Conservation (phyloP, 92 coral and sea anemone species). For the Porites divaricata region DNA sequence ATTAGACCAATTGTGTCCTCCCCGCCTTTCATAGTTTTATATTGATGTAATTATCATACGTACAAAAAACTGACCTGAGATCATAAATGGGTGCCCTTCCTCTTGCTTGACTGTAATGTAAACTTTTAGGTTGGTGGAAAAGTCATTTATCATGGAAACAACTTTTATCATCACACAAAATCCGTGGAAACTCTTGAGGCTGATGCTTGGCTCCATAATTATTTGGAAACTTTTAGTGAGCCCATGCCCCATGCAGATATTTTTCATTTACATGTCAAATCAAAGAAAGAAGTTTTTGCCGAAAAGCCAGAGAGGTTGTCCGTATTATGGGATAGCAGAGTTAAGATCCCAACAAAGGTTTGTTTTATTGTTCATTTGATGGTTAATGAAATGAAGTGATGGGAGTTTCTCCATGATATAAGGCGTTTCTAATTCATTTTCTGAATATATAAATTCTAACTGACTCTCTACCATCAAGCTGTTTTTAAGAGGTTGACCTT, state of each 20-base stretch:
- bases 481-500: too few species aligned
- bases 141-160: slow-evolving; percentile 18
- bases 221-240: not conserved
- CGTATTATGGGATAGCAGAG: not conserved
- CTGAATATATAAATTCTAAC: too few species aligned
- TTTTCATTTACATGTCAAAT: slow-evolving; percentile 8
- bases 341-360: not conserved
- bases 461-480: too few species aligned
- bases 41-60: too few species aligned
- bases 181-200: not conserved
- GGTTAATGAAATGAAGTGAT: not conserved
- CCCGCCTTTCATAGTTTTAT: too few species aligned
- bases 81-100: too few species aligned
- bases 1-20: too few species aligned
- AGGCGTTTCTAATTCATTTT: too few species aligned
- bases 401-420: not conserved
- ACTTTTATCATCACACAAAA: not conserved
- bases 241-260: slow-evolving; percentile 35
- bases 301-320: not conserved
- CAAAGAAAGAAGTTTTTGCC: slow-evolving; percentile 20
- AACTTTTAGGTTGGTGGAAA: slow-evolving; percentile 23
- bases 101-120: too few species aligned
- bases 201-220: slow-evolving; percentile 1
- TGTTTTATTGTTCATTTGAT: not conserved
- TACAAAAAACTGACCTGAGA: too few species aligned